Percentiles rank a stretch among this genome's conserved stretches.
These are phyloP conservation scores for Nebria salina DNA, from an alignment of 2,888 invertebrate species.

Conservation along the genomic window DNA sequence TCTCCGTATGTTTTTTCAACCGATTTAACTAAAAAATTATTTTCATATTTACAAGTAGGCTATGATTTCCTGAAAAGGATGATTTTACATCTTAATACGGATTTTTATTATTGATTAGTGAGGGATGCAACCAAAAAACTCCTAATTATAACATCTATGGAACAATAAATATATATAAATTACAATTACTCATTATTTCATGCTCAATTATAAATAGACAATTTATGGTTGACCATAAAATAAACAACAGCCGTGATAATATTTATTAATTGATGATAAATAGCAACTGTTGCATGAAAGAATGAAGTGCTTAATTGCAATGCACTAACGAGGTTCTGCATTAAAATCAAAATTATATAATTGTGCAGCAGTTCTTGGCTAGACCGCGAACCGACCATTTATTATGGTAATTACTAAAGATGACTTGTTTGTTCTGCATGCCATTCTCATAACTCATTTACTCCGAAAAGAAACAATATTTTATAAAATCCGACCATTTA, in stretches of 20 bases:
- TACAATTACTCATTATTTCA: too few relatives aligned
- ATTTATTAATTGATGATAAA: not conserved
- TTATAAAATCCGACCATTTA: not conserved
- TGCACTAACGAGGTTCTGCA: not conserved
- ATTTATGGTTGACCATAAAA: not conserved
- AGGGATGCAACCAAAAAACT: too few relatives aligned
- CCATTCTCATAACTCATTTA: slow-evolving; percentile 21
- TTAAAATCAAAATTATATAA: not conserved
- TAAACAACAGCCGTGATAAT: not conserved
- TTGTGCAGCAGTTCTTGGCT: not conserved
- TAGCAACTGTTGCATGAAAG: slow-evolving; percentile 9
- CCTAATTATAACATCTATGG: not conserved
- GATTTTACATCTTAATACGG: too few relatives aligned
- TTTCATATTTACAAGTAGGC: too few relatives aligned
- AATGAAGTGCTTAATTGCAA: slow-evolving; percentile 3
- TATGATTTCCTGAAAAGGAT: too few relatives aligned
- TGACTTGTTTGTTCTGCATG: slow-evolving; percentile 15
- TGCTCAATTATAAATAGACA: not conserved
- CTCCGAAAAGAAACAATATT: not conserved
- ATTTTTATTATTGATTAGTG: too few relatives aligned
- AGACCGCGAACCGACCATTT: slow-evolving; percentile 30
- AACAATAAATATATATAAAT: not conserved
- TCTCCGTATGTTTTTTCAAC: too few relatives aligned
- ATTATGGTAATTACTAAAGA: slow-evolving; percentile 37
- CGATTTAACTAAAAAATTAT: too few relatives aligned